These are phyloP conservation scores for Festucalex cinctus DNA, from an alignment of 2,113 vertebrate species.

Conservation along the genomic window DNA sequence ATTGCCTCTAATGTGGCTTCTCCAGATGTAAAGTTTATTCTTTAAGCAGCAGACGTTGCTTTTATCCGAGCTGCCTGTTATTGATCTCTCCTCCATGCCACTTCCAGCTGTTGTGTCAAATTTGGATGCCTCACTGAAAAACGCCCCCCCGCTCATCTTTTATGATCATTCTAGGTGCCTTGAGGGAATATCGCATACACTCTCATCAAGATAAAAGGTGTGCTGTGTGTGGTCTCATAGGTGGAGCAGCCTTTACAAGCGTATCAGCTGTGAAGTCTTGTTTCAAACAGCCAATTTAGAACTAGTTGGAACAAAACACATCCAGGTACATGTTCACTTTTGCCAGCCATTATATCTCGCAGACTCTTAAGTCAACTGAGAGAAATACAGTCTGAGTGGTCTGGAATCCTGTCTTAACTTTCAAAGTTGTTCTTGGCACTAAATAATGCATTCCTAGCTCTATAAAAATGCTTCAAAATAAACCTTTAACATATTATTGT, in stretches of 20 bases:
- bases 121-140: conserved; percentile 8
- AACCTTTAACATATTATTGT: conserved; percentile 1
- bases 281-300: not conserved
- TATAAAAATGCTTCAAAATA: conserved; percentile 5
- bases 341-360: not conserved
- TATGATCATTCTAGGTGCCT: conserved; percentile 34
- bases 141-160: conserved; percentile 2
- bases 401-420: not conserved
- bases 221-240: conserved; percentile 16
- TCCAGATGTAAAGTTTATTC: conserved; percentile 36
- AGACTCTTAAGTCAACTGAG: not conserved
- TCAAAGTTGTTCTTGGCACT: conserved; percentile 4
- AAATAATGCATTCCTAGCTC: not conserved
- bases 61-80: conserved; percentile 27
- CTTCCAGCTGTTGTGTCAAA: conserved; percentile 27
- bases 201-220: conserved; percentile 13
- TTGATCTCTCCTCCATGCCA: conserved; percentile 23
- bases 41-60: conserved; percentile 32
- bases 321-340: not conserved
- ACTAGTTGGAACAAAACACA: not conserved
- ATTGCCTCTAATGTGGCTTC: not conserved
- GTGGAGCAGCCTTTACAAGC: conserved; percentile 8
- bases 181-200: conserved; percentile 19
- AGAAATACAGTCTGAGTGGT: not conserved
- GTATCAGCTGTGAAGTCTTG: not conserved